A percentile compares a stretch with the other conserved stretches of the same genome.
Evolutionary conservation across 2,797 vertebrate genomes (phyloP).

Genomic region (Hafferia zeledoni): DNA sequence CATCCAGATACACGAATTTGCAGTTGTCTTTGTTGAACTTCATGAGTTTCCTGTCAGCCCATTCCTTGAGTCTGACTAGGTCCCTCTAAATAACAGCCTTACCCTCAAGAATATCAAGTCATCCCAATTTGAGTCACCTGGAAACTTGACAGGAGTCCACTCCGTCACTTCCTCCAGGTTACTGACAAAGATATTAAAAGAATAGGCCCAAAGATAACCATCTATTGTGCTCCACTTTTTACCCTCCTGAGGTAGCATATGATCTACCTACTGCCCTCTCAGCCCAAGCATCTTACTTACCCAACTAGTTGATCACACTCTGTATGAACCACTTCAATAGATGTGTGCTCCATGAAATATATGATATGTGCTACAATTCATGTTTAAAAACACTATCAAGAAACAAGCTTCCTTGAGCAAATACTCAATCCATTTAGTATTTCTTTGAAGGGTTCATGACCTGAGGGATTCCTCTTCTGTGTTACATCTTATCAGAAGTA

Average conservation of each 20-base stretch:
- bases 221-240: background rate
- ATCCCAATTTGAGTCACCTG: background rate
- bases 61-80: background rate
- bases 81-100: background rate
- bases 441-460: background rate
- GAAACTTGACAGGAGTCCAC: background rate
- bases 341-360: background rate
- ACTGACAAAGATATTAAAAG: background rate
- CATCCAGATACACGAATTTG: background rate
- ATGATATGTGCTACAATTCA: background rate
- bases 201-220: background rate
- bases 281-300: background rate
- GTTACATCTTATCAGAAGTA: background rate
- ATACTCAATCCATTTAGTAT: background rate
- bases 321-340: background rate
- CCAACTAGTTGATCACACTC: background rate
- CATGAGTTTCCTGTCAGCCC: accelerated
- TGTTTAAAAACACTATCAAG: background rate
- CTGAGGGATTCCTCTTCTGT: background rate
- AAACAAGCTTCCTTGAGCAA: background rate
- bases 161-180: background rate
- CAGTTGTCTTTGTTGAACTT: background rate
- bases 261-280: background rate
- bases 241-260: background rate
- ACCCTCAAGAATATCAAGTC: background rate